Conservation (phyloP, 2,113 vertebrate genomes). For the Otis tarda region DNA sequence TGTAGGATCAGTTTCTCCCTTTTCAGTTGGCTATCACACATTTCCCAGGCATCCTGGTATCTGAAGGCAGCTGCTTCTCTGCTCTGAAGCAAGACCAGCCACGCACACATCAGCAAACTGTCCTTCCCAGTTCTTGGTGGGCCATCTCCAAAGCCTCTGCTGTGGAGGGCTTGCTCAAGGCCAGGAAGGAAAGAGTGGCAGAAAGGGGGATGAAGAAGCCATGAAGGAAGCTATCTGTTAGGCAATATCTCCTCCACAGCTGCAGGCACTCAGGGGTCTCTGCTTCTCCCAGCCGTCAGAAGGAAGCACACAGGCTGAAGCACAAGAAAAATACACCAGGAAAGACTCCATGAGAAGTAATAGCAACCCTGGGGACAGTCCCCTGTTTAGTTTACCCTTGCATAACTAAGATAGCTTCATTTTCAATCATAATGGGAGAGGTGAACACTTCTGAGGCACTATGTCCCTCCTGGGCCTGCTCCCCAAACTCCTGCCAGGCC, state of each 20-base stretch:
- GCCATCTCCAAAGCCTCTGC: too few relatives aligned
- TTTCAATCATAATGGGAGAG: neutral
- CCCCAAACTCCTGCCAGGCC: neutral
- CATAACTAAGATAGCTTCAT: neutral
- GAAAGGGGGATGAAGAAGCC: neutral
- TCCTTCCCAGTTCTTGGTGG: too few relatives aligned
- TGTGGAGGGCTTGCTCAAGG: neutral
- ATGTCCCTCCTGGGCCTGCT: neutral
- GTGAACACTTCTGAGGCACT: neutral
- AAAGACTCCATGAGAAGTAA: neutral
- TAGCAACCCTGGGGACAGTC: neutral
- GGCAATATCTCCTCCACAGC: accelerated
- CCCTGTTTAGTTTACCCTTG: neutral
- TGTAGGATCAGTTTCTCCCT: neutral
- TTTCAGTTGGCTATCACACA: neutral
- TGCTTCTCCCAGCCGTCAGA: neutral
- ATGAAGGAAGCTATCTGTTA: neutral
- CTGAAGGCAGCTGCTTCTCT: too few relatives aligned
- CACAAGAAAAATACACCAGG: neutral
- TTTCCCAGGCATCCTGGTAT: neutral
- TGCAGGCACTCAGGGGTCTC: neutral
- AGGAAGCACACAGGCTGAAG: neutral
- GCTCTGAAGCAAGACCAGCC: too few relatives aligned
- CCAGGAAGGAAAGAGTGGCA: neutral
- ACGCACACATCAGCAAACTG: too few relatives aligned